Conservation (phyloP, 2,888 invertebrate genomes). For the Heliconius aoede region DNA sequence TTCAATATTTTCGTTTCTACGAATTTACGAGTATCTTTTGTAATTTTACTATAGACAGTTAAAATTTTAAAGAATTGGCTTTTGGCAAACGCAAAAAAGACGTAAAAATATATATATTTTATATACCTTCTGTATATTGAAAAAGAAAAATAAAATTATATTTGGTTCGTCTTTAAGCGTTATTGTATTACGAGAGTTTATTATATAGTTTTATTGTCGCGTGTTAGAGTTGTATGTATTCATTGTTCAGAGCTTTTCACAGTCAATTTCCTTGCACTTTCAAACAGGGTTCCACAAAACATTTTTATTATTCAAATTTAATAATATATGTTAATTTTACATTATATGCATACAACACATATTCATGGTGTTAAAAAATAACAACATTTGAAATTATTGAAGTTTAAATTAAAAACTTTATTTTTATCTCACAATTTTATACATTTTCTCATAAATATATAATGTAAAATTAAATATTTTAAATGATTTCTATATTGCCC, state of each 20-base stretch:
- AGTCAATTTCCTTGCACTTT: constrained; percentile 33
- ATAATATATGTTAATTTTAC: background rate
- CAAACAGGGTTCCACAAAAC: constrained; percentile 39
- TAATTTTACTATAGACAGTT: background rate
- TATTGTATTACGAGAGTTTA: constrained; percentile 15
- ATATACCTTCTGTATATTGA: background rate
- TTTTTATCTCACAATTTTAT: no score
- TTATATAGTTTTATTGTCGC: constrained; percentile 23
- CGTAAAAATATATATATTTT: constrained; percentile 1
- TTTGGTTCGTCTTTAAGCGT: constrained; percentile 34
- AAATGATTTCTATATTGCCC: no score
- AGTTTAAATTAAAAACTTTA: no score
- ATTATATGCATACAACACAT: no score
- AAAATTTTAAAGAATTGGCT: background rate
- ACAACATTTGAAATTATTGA: background rate
- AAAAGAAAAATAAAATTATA: constrained; percentile 15
- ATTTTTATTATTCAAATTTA: background rate
- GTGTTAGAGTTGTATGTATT: constrained; percentile 18
- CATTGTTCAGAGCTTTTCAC: constrained; percentile 41
- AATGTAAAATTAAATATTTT: no score
- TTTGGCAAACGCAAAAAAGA: background rate
- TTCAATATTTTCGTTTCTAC: background rate
- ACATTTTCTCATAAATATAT: no score
- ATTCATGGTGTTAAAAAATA: background rate
- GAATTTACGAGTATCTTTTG: background rate